Conservation (phyloP, 2,113 vertebrate genomes). For the Cyanoderma ruficeps region DNA sequence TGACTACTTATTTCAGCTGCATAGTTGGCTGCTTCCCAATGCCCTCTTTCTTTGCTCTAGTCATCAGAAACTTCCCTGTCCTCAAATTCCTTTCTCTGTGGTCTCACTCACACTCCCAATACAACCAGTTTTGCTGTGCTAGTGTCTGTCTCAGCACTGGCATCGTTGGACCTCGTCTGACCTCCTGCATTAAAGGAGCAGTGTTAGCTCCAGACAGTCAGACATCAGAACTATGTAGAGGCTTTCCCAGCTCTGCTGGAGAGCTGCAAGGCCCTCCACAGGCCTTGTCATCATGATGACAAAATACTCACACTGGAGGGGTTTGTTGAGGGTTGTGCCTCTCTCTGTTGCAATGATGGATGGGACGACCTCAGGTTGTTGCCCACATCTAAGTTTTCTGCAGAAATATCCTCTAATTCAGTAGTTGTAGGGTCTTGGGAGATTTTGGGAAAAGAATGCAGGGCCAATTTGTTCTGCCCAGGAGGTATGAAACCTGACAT, state of each 20-base stretch:
- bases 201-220: conserved; percentile 52
- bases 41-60: conserved; percentile 20
- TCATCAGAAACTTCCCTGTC: conserved; percentile 50
- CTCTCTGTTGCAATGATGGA: conserved; percentile 2
- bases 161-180: conserved; percentile 4
- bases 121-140: conserved; percentile 45
- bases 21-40: conserved; percentile 41
- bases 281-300: conserved; percentile 9
- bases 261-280: background rate
- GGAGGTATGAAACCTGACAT: background rate
- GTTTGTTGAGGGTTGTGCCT: background rate
- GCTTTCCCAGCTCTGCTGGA: background rate
- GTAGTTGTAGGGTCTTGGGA: background rate
- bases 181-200: conserved; percentile 37
- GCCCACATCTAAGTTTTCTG: background rate
- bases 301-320: background rate
- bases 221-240: conserved; percentile 40
- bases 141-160: conserved; percentile 36
- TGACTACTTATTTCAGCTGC: conserved; percentile 35
- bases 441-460: background rate
- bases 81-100: conserved; percentile 60
- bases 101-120: conserved; percentile 24
- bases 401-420: background rate
- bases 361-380: background rate
- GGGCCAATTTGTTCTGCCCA: background rate